These are phyloP conservation scores for Meta bourneti DNA, from an alignment of 2,888 invertebrate genomes.

Conservation along the genomic window DNA sequence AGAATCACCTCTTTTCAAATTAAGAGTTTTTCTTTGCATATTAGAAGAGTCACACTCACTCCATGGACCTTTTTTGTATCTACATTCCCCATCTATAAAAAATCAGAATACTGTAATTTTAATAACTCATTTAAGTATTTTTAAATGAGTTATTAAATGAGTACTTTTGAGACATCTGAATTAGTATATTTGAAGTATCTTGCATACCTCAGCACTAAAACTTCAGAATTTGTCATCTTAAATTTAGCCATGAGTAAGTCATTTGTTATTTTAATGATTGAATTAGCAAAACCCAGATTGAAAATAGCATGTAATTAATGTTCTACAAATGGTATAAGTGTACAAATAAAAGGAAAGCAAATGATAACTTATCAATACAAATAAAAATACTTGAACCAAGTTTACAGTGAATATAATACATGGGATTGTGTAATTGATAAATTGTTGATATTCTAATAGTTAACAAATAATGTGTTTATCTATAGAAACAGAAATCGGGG, in stretches of 20 bases:
- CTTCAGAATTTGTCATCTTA: not conserved
- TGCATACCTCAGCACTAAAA: not conserved
- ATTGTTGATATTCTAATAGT: too few relatives aligned
- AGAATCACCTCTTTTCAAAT: slow-evolving; percentile 90
- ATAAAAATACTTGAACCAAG: too few relatives aligned
- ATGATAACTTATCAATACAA: too few relatives aligned
- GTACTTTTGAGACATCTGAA: not conserved
- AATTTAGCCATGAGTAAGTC: not conserved
- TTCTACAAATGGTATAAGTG: too few relatives aligned
- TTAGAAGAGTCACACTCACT: slow-evolving; percentile 94
- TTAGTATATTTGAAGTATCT: not conserved
- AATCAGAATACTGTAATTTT: not conserved
- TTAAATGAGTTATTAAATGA: not conserved
- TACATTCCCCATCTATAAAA: slow-evolving; percentile 84
- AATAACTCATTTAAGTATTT: not conserved
- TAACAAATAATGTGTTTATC: too few relatives aligned
- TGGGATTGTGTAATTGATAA: too few relatives aligned
- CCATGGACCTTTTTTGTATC: slow-evolving; percentile 93
- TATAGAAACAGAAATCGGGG: too few relatives aligned
- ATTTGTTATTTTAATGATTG: not conserved
- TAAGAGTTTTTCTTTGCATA: slow-evolving; percentile 89
- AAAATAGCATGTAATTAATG: too few relatives aligned
- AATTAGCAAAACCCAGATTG: too few relatives aligned
- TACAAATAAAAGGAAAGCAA: too few relatives aligned
- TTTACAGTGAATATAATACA: too few relatives aligned